Evolutionary conservation across 2,888 invertebrate species (phyloP).

Genomic region (Parnassius mnemosyne): DNA sequence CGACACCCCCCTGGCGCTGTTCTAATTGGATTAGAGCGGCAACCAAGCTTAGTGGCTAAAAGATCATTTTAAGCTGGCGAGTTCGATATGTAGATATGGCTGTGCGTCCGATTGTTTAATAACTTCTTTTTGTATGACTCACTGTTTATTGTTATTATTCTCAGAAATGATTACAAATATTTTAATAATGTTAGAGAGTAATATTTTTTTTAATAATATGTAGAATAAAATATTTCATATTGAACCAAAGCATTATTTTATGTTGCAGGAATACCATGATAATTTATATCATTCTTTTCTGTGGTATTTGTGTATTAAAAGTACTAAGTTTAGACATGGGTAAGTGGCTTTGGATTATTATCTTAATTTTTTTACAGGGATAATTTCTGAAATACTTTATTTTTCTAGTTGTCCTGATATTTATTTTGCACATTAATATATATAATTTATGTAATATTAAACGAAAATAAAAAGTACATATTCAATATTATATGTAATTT

Average conservation of each 20-base stretch:
- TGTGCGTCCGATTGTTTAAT: slow-evolving; percentile 34
- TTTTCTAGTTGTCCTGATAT: neutral
- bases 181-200: too few species aligned
- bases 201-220: too few species aligned
- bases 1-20: slow-evolving; percentile 38
- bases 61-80: slow-evolving; percentile 41
- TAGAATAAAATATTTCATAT: too few species aligned
- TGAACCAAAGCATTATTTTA: neutral
- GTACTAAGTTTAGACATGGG: slow-evolving; percentile 35
- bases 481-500: too few species aligned
- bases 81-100: slow-evolving; percentile 39
- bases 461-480: neutral
- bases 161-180: neutral
- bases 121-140: slow-evolving; percentile 34
- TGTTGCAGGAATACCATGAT: slow-evolving; percentile 14
- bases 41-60: slow-evolving; percentile 34
- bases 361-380: too few species aligned
- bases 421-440: too few species aligned
- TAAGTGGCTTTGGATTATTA: slow-evolving; percentile 16
- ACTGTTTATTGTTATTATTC: slow-evolving; percentile 23
- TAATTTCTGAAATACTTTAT: neutral
- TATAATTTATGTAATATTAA: neutral
- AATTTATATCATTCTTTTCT: neutral
- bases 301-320: slow-evolving; percentile 18
- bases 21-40: slow-evolving; percentile 42